Percentiles rank a stretch among this genome's conserved stretches.
Evolutionary conservation across 2,113 vertebrate genomes (phyloP).

Genomic region (Nipponia nippon): DNA sequence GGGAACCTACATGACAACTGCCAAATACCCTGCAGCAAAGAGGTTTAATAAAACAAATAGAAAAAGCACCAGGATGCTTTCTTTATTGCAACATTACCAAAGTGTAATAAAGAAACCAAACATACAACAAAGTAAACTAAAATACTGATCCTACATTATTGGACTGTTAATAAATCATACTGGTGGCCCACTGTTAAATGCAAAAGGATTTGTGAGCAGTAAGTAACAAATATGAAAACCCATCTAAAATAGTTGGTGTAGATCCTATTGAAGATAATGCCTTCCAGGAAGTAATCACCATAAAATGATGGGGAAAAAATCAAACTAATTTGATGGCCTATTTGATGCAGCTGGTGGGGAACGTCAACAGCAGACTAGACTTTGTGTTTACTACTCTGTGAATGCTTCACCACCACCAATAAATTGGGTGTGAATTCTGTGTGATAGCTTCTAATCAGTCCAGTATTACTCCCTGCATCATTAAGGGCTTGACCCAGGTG

Average conservation of each 20-base stretch:
- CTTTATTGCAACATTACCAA: conserved; percentile 62
- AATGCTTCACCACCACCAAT: conserved; percentile 54
- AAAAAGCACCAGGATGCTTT: conserved; percentile 68
- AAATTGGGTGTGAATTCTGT: conserved; percentile 55
- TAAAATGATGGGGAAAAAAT: background rate
- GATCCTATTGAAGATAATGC: background rate
- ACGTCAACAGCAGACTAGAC: conserved; percentile 32
- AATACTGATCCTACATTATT: conserved; percentile 44
- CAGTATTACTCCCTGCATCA: background rate
- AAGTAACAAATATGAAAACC: conserved; percentile 6
- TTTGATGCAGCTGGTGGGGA: conserved; percentile 38
- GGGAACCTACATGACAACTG: conserved; percentile 69
- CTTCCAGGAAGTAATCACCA: background rate
- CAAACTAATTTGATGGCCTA: conserved; percentile 1
- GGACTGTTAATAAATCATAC: conserved; percentile 38
- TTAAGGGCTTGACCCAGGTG: background rate
- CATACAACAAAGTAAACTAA: conserved; percentile 56
- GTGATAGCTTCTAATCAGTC: conserved; percentile 22
- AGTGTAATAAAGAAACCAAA: conserved; percentile 52
- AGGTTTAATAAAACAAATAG: conserved; percentile 76
- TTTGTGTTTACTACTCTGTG: conserved; percentile 44
- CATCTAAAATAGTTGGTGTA: background rate
- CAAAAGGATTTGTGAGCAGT: background rate
- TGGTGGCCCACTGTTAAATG: conserved; percentile 37
- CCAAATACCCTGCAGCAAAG: conserved; percentile 63